Evolutionary conservation across 2,888 invertebrate species (phyloP).

Genomic region (Stenotaenia linearis): DNA sequence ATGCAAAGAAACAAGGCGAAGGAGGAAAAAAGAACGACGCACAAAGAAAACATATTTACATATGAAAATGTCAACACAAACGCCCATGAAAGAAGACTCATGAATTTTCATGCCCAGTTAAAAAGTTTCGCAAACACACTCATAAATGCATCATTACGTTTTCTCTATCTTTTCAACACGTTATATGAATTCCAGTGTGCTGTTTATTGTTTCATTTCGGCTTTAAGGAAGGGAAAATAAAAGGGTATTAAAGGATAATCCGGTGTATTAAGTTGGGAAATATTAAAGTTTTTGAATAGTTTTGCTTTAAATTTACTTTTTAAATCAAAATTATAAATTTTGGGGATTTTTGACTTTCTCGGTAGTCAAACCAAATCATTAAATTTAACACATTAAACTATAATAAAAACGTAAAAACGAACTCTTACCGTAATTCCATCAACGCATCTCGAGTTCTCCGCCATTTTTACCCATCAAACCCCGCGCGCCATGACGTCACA

Average conservation of each 20-base stretch:
- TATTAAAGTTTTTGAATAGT: too few relatives aligned
- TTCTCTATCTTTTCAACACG: conserved; percentile 7
- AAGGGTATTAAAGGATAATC: not conserved
- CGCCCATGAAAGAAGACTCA: not conserved
- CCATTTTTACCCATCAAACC: too few relatives aligned
- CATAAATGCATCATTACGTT: conserved; percentile 10
- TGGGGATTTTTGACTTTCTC: too few relatives aligned
- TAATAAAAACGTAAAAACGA: too few relatives aligned
- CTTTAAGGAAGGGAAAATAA: not conserved
- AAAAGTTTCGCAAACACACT: not conserved
- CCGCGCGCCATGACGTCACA: too few relatives aligned
- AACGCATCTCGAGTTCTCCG: too few relatives aligned
- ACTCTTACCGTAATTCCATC: too few relatives aligned
- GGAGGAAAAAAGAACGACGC: not conserved
- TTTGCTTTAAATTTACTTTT: too few relatives aligned
- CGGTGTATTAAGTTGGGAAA: not conserved
- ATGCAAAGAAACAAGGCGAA: not conserved
- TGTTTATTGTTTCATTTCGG: conserved; percentile 1
- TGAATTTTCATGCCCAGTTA: conserved; percentile 7
- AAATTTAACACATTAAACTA: too few relatives aligned
- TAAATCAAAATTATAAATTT: too few relatives aligned
- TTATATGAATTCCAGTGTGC: not conserved
- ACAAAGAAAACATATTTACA: not conserved
- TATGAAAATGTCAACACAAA: conserved; percentile 7
- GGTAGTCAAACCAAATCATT: too few relatives aligned